Conservation (phyloP, 2,797 vertebrate genomes). For the Pangasius larnaudii region DNA sequence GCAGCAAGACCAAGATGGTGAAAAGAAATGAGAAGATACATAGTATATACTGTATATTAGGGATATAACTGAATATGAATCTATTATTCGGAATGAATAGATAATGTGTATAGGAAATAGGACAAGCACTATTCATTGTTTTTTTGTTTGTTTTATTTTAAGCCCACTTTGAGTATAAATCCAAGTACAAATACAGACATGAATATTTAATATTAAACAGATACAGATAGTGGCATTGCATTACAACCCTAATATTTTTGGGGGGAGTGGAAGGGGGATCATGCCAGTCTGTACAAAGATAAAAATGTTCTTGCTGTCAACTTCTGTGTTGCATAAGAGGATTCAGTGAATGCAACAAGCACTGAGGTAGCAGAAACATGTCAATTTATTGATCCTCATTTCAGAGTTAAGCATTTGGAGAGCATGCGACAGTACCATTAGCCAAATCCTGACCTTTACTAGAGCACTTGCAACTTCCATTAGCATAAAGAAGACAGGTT, state of each 20-base stretch:
- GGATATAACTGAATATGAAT: neutral
- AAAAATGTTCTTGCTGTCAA: neutral
- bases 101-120: neutral
- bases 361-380: neutral
- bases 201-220: constrained; percentile 7
- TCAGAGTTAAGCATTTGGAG: neutral
- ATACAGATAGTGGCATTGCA: neutral
- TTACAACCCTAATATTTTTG: neutral
- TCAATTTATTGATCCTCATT: constrained; percentile 26
- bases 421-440: neutral
- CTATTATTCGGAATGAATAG: neutral
- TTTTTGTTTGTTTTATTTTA: neutral
- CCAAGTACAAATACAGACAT: neutral
- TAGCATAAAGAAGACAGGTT: constrained; percentile 14
- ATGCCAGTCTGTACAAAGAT: neutral
- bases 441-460: constrained; percentile 29
- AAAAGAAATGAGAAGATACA: constrained; percentile 34
- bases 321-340: neutral
- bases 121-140: neutral
- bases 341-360: neutral
- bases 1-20: neutral
- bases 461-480: neutral
- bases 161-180: neutral
- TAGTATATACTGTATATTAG: neutral
- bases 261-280: neutral